Percentiles rank a stretch among this genome's conserved stretches.
These are phyloP conservation scores for Harpagifer antarcticus DNA, from an alignment of 2,797 vertebrate species.

Conservation along the genomic window DNA sequence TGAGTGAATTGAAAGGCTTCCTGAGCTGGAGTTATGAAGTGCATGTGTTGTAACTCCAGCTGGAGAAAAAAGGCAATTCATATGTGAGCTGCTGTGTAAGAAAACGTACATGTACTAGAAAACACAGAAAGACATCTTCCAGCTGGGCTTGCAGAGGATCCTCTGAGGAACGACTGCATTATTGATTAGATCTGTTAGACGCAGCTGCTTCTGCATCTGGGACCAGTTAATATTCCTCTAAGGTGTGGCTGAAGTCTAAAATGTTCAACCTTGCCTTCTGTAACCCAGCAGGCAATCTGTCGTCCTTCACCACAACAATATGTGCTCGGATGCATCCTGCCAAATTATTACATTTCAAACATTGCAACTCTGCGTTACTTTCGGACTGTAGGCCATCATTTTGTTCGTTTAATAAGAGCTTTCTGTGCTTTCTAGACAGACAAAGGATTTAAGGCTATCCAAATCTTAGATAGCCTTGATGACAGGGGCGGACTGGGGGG, in stretches of 20 bases:
- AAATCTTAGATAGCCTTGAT: background rate
- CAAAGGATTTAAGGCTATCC: background rate
- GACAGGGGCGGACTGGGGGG: too few species aligned
- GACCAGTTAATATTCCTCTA: conserved; percentile 50
- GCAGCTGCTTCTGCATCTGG: conserved; percentile 78
- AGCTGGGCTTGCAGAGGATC: conserved; percentile 49
- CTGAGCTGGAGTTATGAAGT: conserved; percentile 55
- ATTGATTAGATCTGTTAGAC: conserved; percentile 75
- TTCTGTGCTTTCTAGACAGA: background rate
- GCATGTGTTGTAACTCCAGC: conserved; percentile 44
- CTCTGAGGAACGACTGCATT: conserved; percentile 69
- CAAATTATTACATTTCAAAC: conserved; percentile 32
- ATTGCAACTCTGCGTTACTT: conserved; percentile 21
- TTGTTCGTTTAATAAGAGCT: background rate
- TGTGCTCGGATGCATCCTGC: conserved; percentile 29
- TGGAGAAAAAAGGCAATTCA: conserved; percentile 48
- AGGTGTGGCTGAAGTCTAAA: conserved; percentile 49
- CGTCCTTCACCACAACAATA: conserved; percentile 33
- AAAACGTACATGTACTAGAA: conserved; percentile 29
- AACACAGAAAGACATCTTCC: conserved; percentile 33
- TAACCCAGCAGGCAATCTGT: conserved; percentile 45
- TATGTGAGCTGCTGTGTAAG: background rate
- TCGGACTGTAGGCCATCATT: background rate
- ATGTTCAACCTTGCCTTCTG: conserved; percentile 51
- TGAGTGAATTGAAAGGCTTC: conserved; percentile 65